Evolutionary conservation across 2,797 vertebrate species (phyloP), one percentile per base, ranked within the genome.

Genomic region (Alauda arvensis): DNA sequence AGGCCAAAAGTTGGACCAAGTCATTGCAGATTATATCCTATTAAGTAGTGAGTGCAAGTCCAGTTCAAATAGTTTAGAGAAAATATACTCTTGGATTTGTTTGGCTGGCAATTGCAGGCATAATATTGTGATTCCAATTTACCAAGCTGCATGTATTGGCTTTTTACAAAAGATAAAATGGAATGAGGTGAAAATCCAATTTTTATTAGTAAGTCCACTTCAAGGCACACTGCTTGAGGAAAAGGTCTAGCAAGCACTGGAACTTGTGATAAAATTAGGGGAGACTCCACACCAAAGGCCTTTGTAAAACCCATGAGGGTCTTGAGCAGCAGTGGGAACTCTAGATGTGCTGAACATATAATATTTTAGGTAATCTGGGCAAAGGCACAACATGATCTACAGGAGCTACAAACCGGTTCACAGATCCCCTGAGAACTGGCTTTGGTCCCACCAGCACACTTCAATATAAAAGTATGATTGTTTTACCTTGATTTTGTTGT

Each of bases 11-110:
- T 13, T 84, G 34, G 56, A 55, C 10, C 34, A 53, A 83, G 61
- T 52, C 82, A 59, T 61, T 39, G 16, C 77, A 67, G 48, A 88
- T 84, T 62, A 63, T 88, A 60, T 46, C 49, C 31, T 76, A 86
- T 76, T 92, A 95, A 93, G 86, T 33, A 75, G 34, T 5, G 1
- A 72, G 37, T 79, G 79, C 39, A 72, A 90, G 87, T 87, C 71
- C 63, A 33, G 45, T 87, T 91, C 53, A 57, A 74, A 68, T 85
- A 90, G 65, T 93, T 92, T 89, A 74, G n/a, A 67, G 84, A 61
- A 92, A 93, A 93, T 71, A 9, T 71, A 69, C 85, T 90, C 75
- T 84, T 68, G 48, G 34, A 42, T 77, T 94, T 91, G 40, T 94
- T 88, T 89, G 63, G 55, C 63, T 80, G 75, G 78, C 39, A 52